Base-by-base conservation (phyloP, 2,797 vertebrate species). In the Pipistrellus pygmaeus region DNA sequence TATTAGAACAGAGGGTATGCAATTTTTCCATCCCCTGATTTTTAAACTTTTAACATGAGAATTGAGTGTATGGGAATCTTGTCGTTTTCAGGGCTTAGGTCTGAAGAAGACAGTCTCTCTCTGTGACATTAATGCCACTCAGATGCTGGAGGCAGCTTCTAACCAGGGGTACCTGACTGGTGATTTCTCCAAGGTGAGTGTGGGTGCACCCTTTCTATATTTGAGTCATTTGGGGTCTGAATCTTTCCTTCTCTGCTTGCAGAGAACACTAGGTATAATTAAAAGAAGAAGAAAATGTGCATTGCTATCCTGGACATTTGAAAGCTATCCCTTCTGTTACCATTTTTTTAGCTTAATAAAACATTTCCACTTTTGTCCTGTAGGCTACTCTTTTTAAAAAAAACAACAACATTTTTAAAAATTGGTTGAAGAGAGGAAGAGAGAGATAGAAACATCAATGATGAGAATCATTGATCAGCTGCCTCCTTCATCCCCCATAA, bases 131-230 rank as follows among this genome's bases (percentile, higher is more conserved):
- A 94, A 95, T 64, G 94, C 97, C 44, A 85, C 88, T 53, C 96
- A 95, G 48, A 96, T 97, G 76, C 95, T 98, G 25, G 97, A 97
- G 66, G 97, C 97, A 86, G 97, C 98, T 48, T 87, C 48, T 46
- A 91, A 97, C 62, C 95, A 93, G 66, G 96, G 94, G 3, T 95
- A 96, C 85, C 97, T 98, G 57, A 97, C 97, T 75, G 98, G 98
- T 88, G 98, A 98, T 97, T 98, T 98, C 89, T 98, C 98, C 87
- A 98, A 97, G 95, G 98, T 98, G 68, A 87, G 97, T 93, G 76
- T 94, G 57, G 9, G 84, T 85, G 35, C 0, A 69, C 1, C 17
- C n/a, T 57, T 90, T 48, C 15, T 91, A 5, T 89, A 53, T 91
- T 96, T 60, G 21, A 87, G 15, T 80, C 71, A 66, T 86, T 94